phyloP scores from a whole-genome alignment of 2,888 invertebrate genomes.

The Napeogenes inachia region DNA sequence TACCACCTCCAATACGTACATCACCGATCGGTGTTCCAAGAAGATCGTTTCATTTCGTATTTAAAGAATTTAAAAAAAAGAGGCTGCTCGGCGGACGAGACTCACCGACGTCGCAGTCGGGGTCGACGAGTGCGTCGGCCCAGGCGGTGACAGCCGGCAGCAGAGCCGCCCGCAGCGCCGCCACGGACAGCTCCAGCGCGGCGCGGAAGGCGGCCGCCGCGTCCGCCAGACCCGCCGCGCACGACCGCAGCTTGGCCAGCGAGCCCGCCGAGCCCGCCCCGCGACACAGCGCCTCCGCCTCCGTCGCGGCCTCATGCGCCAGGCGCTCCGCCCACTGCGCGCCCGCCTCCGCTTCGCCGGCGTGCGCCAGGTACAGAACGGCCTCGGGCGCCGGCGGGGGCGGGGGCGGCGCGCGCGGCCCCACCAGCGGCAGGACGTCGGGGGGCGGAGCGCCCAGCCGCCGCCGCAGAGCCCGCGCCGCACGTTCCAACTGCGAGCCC shows the following conservation, averaged over 20 bases:
- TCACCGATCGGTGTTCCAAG: no score
- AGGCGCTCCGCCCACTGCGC: constrained; percentile 93
- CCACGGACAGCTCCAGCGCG: constrained; percentile 47
- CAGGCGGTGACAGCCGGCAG: constrained; percentile 46
- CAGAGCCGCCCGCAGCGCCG: constrained; percentile 48
- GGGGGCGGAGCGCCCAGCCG: constrained; percentile 77
- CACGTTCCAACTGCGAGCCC: constrained; percentile 90
- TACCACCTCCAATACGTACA: no score
- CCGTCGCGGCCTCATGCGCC: constrained; percentile 84
- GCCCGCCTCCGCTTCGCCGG: constrained; percentile 95
- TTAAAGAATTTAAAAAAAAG: no score
- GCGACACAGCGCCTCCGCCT: constrained; percentile 74
- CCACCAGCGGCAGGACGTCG: constrained; percentile 48
- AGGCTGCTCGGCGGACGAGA: neutral
- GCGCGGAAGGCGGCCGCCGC: constrained; percentile 59
- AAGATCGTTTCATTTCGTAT: no score
- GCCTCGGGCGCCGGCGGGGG: constrained; percentile 55
- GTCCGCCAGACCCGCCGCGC: constrained; percentile 53
- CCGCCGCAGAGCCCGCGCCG: constrained; percentile 84
- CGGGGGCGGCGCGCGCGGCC: constrained; percentile 61
- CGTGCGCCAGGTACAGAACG: constrained; percentile 85
- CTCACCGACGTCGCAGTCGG: constrained; percentile 39
- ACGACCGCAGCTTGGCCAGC: constrained; percentile 53
- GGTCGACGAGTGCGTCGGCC: constrained; percentile 50
- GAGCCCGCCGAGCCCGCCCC: constrained; percentile 39